Evolutionary conservation across 1,140 invertebrate species (phyloP), one percentile per base, ranked within the genome.

Genomic region (Pomacea maculata): DNA sequence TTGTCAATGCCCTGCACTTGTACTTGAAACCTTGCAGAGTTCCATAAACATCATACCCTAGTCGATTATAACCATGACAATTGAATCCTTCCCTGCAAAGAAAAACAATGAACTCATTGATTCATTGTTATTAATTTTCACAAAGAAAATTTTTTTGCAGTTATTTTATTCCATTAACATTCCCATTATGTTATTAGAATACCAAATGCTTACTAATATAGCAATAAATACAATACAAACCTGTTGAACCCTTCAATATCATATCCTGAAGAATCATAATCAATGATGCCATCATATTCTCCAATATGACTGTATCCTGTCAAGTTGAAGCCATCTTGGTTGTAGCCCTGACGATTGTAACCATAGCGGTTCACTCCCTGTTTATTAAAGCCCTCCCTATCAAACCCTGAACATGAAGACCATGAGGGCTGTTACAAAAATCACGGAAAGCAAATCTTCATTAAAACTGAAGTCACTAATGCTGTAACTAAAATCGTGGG

Each of bases 221-320:
- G 11, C 57, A 61, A 11, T 14, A 61, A 61, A 61, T 17, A 14
- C 15, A 11, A 61, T 63, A 68, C 34, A 71, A 75, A 87, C 87
- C 86, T 88, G 79, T 88, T 87, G 64, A 81, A 87, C 4, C 87
- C 87, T 57, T 87, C 87, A 15, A 78, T 73, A 81, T 87, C 85
- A 80, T 83, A 87, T 17, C 86, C 87, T 21, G 85, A 72, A 17
- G 83, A 75, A 67, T 85, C 79, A 73, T 86, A 88, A 74, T 88
- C 86, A 75, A 86, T 85, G 61, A 86, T 86, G 6, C 87, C 87
- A 82, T 88, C 87, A 85, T 83, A 88, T 63, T 88, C 86, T 63
- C 88, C 87, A 57, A 83, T 81, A 11, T 76, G 81, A 72, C 81
- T 89, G 73, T 86, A 88, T 19, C 87, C 86, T 52, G 84, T 84